Conservation (phyloP, 2,888 invertebrate species). For the Platerodrilus igneus region DNA sequence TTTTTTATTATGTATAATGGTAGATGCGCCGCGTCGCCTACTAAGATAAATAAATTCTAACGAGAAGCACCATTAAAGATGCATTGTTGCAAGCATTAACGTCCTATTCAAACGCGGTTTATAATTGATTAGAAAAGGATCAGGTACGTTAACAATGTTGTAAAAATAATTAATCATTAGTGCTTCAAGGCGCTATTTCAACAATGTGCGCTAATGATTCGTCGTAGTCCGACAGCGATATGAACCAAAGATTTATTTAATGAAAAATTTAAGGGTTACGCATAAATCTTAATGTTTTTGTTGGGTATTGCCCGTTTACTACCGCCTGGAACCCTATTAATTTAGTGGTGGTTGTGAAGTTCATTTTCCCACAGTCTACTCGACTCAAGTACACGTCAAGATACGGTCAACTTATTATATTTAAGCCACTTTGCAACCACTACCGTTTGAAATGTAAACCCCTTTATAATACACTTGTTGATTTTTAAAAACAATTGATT, state of each 20-base stretch:
- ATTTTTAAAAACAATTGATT: slow-evolving; percentile 5
- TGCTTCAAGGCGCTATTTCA: slow-evolving; percentile 37
- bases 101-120: slow-evolving; percentile 36
- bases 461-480: slow-evolving; percentile 11
- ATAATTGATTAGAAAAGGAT: slow-evolving; percentile 46
- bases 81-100: slow-evolving; percentile 33
- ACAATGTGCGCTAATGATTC: slow-evolving; percentile 45
- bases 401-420: slow-evolving; percentile 18
- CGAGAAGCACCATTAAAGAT: slow-evolving; percentile 18
- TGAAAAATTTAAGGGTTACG: no score
- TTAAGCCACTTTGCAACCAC: slow-evolving; percentile 15
- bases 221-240: slow-evolving; percentile 38
- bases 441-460: slow-evolving; percentile 11
- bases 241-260: slow-evolving; percentile 47
- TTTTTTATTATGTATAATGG: not conserved
- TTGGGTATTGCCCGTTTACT: no score
- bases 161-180: slow-evolving; percentile 47
- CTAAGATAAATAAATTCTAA: slow-evolving; percentile 4
- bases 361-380: slow-evolving; percentile 40
- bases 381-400: slow-evolving; percentile 33
- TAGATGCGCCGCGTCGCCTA: not conserved
- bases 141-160: slow-evolving; percentile 41
- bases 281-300: no score
- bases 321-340: no score
- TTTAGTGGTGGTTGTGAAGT: slow-evolving; percentile 35